A percentile compares a stretch with the other conserved stretches of the same genome.
phyloP scores from a whole-genome alignment of 2,113 vertebrate species.

The Xiphophorus maculatus region DNA sequence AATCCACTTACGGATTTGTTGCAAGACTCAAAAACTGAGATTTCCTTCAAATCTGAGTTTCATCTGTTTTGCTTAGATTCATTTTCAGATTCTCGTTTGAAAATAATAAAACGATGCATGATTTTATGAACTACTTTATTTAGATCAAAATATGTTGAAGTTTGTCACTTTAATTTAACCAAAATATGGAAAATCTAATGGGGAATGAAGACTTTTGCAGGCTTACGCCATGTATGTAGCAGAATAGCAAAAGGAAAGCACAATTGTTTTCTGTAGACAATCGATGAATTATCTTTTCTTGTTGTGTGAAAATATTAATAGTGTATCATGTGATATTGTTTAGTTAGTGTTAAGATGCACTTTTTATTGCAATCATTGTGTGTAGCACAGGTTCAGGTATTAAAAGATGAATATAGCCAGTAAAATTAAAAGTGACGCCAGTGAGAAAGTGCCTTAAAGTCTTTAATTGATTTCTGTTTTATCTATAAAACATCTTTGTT shows the following conservation, averaged over 20 bases:
- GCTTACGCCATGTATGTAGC: neutral
- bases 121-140: neutral
- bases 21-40: neutral
- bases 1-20: neutral
- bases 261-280: conserved; percentile 18
- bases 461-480: neutral
- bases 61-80: neutral
- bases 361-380: conserved; percentile 2
- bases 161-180: neutral
- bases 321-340: conserved; percentile 15
- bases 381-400: neutral
- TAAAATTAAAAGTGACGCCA: neutral
- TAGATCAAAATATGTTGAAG: neutral
- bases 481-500: neutral
- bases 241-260: neutral
- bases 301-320: conserved; percentile 18
- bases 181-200: neutral
- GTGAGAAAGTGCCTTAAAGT: conserved; percentile 13
- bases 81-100: neutral
- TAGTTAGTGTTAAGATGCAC: conserved; percentile 6
- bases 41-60: neutral
- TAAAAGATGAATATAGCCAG: neutral
- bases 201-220: too few species aligned
- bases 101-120: neutral
- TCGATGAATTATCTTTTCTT: conserved; percentile 18